A percentile compares a stretch with the other conserved stretches of the same genome.
Evolutionary conservation across 1,140 invertebrate genomes (phyloP).

Genomic region (Drosophila azteca): DNA sequence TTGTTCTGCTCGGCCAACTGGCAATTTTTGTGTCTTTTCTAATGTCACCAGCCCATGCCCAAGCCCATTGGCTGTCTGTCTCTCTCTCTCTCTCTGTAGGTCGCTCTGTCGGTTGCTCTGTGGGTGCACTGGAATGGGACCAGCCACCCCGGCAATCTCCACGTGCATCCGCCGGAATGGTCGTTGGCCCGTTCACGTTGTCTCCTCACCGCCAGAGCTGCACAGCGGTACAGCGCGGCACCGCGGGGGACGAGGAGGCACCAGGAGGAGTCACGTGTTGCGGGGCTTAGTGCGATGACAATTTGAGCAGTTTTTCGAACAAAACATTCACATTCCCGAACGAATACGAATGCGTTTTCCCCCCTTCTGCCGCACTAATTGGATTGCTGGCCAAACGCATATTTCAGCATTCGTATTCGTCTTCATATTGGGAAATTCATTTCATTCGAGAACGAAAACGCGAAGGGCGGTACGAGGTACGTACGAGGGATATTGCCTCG

Average conservation of each 20-base stretch:
- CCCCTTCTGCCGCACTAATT: conserved; percentile 34
- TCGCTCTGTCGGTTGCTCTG: no score
- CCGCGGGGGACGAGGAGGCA: background rate
- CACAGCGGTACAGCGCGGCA: no score
- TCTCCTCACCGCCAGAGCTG: conserved; percentile 28
- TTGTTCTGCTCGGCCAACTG: conserved; percentile 54
- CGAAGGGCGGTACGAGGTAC: no score
- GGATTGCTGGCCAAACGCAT: conserved; percentile 35
- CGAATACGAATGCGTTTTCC: background rate
- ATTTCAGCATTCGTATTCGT: conserved; percentile 17
- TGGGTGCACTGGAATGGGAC: conserved; percentile 35
- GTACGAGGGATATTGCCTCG: background rate
- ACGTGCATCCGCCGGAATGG: conserved; percentile 50
- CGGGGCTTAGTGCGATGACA: conserved; percentile 48
- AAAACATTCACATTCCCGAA: conserved; percentile 14
- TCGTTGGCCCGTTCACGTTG: conserved; percentile 66
- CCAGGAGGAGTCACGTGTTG: conserved; percentile 60
- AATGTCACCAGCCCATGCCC: conserved; percentile 38
- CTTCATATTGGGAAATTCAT: conserved; percentile 18
- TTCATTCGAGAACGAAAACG: background rate
- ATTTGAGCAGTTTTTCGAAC: conserved; percentile 17
- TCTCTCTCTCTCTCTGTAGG: no score
- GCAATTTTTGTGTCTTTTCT: conserved; percentile 61
- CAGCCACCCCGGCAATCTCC: conserved; percentile 14
- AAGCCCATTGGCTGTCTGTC: background rate